phyloP scores from a whole-genome alignment of 2,888 invertebrate species.

The Folsomia candida region DNA sequence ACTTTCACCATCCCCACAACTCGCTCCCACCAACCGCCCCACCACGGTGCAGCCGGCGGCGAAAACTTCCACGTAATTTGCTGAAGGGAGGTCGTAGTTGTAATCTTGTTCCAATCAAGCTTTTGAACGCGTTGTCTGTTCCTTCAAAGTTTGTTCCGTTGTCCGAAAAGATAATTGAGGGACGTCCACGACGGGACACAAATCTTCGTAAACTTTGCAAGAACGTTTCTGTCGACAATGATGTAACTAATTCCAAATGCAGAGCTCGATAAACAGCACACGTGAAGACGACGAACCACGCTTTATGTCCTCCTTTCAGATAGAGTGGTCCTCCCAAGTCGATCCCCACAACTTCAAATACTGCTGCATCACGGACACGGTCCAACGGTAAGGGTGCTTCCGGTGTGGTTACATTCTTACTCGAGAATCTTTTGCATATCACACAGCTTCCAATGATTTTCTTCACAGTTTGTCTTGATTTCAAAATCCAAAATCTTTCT shows the following conservation, averaged over 20 bases:
- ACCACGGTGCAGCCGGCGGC: slow-evolving; percentile 15
- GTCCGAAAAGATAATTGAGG: slow-evolving; percentile 52
- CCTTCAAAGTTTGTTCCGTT: slow-evolving; percentile 55
- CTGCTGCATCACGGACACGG: slow-evolving; percentile 49
- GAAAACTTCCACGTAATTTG: slow-evolving; percentile 13
- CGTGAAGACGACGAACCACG: slow-evolving; percentile 53
- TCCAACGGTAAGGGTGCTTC: slow-evolving; percentile 49
- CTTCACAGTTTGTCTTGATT: background rate
- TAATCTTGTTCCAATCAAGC: slow-evolving; percentile 57
- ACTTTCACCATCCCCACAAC: slow-evolving; percentile 7
- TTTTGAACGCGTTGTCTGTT: slow-evolving; percentile 55
- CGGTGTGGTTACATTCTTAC: background rate
- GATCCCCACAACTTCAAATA: slow-evolving; percentile 52
- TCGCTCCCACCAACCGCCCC: no score
- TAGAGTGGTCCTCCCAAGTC: slow-evolving; percentile 54
- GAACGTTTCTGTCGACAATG: no score
- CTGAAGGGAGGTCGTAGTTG: background rate
- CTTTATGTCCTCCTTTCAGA: slow-evolving; percentile 49
- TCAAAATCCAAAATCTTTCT: slow-evolving; percentile 7
- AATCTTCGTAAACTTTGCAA: slow-evolving; percentile 52
- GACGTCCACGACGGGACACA: slow-evolving; percentile 52
- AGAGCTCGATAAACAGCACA: slow-evolving; percentile 54
- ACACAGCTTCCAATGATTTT: slow-evolving; percentile 5
- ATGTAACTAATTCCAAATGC: no score
- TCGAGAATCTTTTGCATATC: slow-evolving; percentile 1